These are phyloP conservation scores for Galeopterus variegatus DNA, from an alignment of 2,113 vertebrate genomes.

Conservation along the genomic window DNA sequence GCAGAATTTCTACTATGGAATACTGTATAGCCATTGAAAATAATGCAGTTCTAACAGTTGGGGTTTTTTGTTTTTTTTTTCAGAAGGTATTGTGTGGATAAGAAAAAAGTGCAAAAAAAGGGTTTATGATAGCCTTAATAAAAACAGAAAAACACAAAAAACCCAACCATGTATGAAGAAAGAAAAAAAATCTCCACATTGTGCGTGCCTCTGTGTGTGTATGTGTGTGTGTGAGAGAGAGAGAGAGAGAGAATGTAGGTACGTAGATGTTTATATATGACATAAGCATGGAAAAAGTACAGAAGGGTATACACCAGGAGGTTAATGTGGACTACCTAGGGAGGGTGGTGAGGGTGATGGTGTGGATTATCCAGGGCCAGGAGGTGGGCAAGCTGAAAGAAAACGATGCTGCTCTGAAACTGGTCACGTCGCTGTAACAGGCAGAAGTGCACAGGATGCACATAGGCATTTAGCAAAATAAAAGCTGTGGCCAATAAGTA, in stretches of 20 bases:
- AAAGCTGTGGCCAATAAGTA: not conserved
- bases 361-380: not conserved
- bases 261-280: not conserved
- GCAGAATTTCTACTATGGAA: not conserved
- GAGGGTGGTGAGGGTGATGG: not conserved
- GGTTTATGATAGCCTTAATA: too few relatives aligned
- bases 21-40: not conserved
- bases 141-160: too few relatives aligned
- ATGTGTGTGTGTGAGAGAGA: too few relatives aligned
- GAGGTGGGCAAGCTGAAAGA: not conserved
- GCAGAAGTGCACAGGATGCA: not conserved
- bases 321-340: not conserved
- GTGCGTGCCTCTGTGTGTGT: not conserved
- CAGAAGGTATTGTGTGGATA: not conserved
- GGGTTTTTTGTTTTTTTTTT: not conserved
- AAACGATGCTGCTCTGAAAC: not conserved
- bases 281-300: fast-evolving
- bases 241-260: not conserved
- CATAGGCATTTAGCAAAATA: not conserved
- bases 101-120: not conserved
- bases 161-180: not conserved
- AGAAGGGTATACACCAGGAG: not conserved
- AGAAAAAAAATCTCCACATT: not conserved
- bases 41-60: not conserved
- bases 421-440: fast-evolving